Evolutionary conservation across 2,113 vertebrate genomes (phyloP).

Genomic region (Tachycineta bicolor): DNA sequence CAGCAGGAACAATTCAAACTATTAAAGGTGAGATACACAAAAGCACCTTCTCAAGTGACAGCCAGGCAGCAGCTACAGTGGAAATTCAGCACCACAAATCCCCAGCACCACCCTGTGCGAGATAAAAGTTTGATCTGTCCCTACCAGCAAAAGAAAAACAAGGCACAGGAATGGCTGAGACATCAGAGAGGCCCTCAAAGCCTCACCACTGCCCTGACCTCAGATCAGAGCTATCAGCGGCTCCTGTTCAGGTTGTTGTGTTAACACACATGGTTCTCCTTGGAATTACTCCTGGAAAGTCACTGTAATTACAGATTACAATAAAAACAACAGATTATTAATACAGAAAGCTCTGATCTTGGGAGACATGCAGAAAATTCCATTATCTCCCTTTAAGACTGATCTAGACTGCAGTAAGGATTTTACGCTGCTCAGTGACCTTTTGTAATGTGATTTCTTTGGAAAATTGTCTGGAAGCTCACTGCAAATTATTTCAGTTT

Average conservation of each 20-base stretch:
- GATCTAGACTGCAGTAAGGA: neutral
- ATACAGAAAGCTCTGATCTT: neutral
- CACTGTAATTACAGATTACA: neutral
- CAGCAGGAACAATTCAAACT: neutral
- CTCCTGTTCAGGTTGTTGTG: rapidly evolving
- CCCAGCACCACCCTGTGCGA: neutral
- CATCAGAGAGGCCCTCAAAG: neutral
- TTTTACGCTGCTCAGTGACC: neutral
- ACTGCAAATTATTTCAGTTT: neutral
- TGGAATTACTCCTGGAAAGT: neutral
- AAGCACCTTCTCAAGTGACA: neutral
- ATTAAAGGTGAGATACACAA: neutral
- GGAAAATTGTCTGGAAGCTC: neutral
- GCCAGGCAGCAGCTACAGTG: neutral
- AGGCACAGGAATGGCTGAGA: neutral
- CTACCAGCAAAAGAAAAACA: neutral
- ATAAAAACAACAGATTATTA: neutral
- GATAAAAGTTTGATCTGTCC: neutral
- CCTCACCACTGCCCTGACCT: neutral
- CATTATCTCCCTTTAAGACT: neutral
- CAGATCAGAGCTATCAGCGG: neutral
- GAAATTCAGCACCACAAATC: neutral
- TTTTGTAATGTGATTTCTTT: neutral
- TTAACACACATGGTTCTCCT: neutral
- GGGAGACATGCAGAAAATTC: neutral